phyloP scores from a whole-genome alignment of 2,888 invertebrate species.

The Hoplodrina blanda region DNA sequence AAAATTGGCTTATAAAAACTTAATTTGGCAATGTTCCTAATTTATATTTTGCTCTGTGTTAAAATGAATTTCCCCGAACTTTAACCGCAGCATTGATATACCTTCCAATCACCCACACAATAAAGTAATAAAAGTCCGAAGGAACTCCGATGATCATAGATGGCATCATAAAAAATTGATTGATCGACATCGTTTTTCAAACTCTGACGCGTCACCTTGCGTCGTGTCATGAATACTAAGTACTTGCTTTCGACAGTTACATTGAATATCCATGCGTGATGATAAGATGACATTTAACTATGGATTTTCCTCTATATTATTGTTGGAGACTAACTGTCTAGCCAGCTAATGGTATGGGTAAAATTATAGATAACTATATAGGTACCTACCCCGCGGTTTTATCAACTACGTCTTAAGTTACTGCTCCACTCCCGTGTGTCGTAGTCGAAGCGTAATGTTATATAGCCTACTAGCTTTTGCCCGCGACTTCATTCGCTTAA shows the following conservation, averaged over 20 bases:
- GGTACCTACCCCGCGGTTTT: too few species aligned
- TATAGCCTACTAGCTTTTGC: too few species aligned
- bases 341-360: neutral
- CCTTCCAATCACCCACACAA: neutral
- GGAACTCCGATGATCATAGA: slow-evolving; percentile 5
- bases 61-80: slow-evolving; percentile 3
- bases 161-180: slow-evolving; percentile 24
- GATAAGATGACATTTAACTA: neutral
- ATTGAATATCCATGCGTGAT: slow-evolving; percentile 38
- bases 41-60: neutral
- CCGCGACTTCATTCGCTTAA: too few species aligned
- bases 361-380: too few species aligned
- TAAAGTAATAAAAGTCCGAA: slow-evolving; percentile 24
- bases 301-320: slow-evolving; percentile 2
- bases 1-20: too few species aligned
- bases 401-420: too few species aligned
- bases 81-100: neutral
- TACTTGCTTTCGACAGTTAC: slow-evolving; percentile 12
- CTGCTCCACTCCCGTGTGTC: too few species aligned
- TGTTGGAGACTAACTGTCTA: neutral
- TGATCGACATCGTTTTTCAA: slow-evolving; percentile 17
- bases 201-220: slow-evolving; percentile 28
- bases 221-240: slow-evolving; percentile 30
- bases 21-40: too few species aligned
- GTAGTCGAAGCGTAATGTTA: too few species aligned